These are phyloP conservation scores for Vidua chalybeata DNA, from an alignment of 2,113 vertebrate genomes.

Conservation along the genomic window DNA sequence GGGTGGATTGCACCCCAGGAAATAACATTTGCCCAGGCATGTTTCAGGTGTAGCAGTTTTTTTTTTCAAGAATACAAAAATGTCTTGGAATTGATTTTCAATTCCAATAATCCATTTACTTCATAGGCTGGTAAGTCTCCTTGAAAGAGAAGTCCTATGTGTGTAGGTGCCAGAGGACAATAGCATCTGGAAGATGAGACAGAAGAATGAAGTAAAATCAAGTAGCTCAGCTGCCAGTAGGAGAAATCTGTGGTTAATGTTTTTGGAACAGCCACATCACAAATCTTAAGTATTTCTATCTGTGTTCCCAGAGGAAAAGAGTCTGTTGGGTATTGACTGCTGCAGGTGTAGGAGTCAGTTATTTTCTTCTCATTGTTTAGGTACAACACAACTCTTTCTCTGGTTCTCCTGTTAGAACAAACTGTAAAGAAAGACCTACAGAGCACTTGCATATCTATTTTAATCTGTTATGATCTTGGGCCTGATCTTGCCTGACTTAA, in stretches of 20 bases:
- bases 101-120: background rate
- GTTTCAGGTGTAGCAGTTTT: background rate
- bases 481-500: background rate
- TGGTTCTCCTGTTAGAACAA: background rate
- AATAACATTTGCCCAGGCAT: background rate
- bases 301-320: background rate
- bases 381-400: background rate
- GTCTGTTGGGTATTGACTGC: background rate
- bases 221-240: background rate
- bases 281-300: background rate
- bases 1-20: background rate
- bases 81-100: background rate
- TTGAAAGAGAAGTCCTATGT: background rate
- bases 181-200: background rate
- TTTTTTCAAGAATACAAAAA: background rate
- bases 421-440: background rate
- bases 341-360: background rate
- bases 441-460: background rate
- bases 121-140: background rate
- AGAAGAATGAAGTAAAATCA: background rate
- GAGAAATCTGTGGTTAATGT: background rate
- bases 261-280: background rate
- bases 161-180: background rate
- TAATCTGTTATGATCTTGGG: background rate
- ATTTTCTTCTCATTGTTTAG: background rate